phyloP scores from a whole-genome alignment of 2,113 vertebrate species.

The Dissostichus mawsoni region DNA sequence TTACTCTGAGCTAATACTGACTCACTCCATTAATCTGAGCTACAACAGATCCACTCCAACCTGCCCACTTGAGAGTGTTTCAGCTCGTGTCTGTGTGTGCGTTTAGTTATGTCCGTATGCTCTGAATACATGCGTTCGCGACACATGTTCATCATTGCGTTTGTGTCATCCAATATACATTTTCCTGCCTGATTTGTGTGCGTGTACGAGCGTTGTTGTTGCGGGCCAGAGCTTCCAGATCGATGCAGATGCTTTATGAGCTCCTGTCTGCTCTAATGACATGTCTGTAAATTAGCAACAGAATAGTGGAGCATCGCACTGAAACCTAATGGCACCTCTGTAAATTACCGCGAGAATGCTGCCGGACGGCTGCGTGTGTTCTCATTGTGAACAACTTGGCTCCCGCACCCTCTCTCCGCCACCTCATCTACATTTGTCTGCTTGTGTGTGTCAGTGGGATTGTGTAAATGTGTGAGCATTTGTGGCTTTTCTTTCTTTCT shows the following conservation, averaged over 20 bases:
- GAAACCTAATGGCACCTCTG: constrained; percentile 76
- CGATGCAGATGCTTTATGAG: constrained; percentile 79
- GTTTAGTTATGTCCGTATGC: not conserved
- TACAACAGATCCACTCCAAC: constrained; percentile 73
- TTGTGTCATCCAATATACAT: constrained; percentile 40
- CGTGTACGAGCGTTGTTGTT: constrained; percentile 26
- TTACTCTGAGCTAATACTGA: constrained; percentile 81
- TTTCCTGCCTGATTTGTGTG: constrained; percentile 37
- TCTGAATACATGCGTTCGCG: not conserved
- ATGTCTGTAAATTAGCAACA: constrained; percentile 79
- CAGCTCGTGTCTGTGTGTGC: not conserved
- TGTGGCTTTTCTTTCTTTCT: constrained; percentile 25
- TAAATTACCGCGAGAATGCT: constrained; percentile 73
- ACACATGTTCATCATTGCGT: constrained; percentile 32
- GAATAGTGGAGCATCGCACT: constrained; percentile 65
- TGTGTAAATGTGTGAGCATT: constrained; percentile 52
- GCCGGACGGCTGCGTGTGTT: constrained; percentile 70
- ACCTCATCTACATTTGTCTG: constrained; percentile 69
- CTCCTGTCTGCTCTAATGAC: constrained; percentile 78
- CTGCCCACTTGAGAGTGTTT: constrained; percentile 52
- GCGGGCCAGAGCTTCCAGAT: constrained; percentile 60
- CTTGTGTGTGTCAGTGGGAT: constrained; percentile 29
- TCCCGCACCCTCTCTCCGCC: constrained; percentile 22
- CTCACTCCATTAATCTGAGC: constrained; percentile 81
- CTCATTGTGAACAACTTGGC: constrained; percentile 70